Percentiles rank a stretch among this genome's conserved stretches.
Evolutionary conservation across 2,888 invertebrate species (phyloP).

Genomic region (Leptinotarsa juncta): DNA sequence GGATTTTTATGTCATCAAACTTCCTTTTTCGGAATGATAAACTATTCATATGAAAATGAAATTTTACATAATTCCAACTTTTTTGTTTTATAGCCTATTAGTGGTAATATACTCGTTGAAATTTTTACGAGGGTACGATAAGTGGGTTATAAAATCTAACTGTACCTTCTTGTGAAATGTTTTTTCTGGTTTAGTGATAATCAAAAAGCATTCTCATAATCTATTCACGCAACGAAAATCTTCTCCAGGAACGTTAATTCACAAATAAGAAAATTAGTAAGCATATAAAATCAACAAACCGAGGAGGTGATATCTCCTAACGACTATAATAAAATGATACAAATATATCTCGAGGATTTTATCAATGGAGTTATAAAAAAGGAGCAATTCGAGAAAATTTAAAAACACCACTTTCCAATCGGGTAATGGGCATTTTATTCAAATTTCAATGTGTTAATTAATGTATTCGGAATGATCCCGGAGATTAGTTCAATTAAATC

Average conservation of each 20-base stretch:
- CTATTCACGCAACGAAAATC: conserved; percentile 31
- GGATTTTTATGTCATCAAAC: neutral
- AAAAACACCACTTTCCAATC: conserved; percentile 62
- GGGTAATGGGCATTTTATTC: conserved; percentile 65
- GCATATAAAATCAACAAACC: conserved; percentile 48
- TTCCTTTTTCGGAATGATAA: neutral
- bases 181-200: conserved; percentile 10
- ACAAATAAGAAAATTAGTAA: conserved; percentile 53
- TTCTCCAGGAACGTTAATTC: conserved; percentile 27
- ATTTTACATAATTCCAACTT: conserved; percentile 8
- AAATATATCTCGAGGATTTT: conserved; percentile 51
- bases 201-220: conserved; percentile 26
- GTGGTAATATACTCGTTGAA: conserved; percentile 8
- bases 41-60: neutral
- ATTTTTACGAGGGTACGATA: conserved; percentile 20
- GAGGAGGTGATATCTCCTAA: conserved; percentile 45
- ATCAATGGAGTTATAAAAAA: conserved; percentile 53
- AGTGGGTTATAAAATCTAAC: conserved; percentile 23
- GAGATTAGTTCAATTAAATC: conserved; percentile 64
- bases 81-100: conserved; percentile 18
- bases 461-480: conserved; percentile 61
- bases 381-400: conserved; percentile 51
- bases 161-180: conserved; percentile 17
- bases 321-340: conserved; percentile 50
- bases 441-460: conserved; percentile 66